Percentiles rank a stretch among this genome's conserved stretches.
phyloP scores from a whole-genome alignment of 2,113 vertebrate genomes.

The Odocoileus virginianus region DNA sequence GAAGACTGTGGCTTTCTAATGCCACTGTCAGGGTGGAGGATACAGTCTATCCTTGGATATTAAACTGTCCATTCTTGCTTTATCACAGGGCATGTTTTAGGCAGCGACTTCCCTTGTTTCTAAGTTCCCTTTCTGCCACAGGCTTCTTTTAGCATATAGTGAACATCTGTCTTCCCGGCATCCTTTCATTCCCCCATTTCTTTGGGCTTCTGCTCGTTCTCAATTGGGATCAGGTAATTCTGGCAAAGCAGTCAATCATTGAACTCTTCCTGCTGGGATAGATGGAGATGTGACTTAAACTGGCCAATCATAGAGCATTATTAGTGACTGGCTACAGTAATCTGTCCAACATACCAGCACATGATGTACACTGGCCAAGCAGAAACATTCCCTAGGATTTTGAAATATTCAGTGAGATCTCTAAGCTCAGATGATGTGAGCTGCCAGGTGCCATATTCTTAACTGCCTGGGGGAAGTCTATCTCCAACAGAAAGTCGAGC shows the following conservation, averaged over 20 bases:
- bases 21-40: not conserved
- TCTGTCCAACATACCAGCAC: not conserved
- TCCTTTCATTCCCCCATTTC: not conserved
- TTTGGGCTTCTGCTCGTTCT: not conserved
- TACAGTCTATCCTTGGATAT: not conserved
- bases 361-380: not conserved
- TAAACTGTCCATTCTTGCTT: not conserved
- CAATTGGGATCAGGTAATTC: not conserved
- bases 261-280: not conserved
- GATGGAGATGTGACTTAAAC: not conserved
- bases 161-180: not conserved
- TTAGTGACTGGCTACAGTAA: not conserved
- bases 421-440: not conserved
- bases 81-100: not conserved
- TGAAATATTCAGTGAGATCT: not conserved
- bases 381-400: not conserved
- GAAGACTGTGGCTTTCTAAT: not conserved
- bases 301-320: not conserved
- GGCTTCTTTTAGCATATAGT: not conserved
- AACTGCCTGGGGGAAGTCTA: not conserved
- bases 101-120: not conserved
- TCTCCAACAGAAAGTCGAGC: not conserved
- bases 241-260: not conserved
- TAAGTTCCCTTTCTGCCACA: not conserved
- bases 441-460: not conserved